Percentiles rank a stretch among this genome's conserved stretches.
Conservation (phyloP, 2,113 vertebrate genomes). For the Stomatorhinus ivindoensis region DNA sequence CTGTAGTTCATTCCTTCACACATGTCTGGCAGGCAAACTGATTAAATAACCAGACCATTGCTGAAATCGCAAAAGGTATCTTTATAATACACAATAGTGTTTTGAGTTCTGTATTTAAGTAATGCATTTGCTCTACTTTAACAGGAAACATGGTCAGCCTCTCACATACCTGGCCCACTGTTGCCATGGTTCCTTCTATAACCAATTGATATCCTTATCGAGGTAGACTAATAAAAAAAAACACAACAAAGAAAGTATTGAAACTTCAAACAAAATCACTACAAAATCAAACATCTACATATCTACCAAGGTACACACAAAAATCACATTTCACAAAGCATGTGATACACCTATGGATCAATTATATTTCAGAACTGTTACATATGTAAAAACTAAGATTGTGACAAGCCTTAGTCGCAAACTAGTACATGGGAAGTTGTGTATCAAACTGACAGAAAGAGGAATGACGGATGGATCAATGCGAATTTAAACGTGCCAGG, state of each 20-base stretch:
- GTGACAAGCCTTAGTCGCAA: not conserved
- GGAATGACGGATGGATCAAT: not conserved
- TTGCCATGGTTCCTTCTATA: not conserved
- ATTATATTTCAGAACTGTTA: not conserved
- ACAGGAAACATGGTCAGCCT: not conserved
- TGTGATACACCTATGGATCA: not conserved
- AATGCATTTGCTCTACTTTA: not conserved
- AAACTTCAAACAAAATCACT: not conserved
- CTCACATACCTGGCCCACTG: constrained; percentile 1
- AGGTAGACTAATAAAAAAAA: not conserved
- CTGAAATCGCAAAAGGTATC: not conserved
- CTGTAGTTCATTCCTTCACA: not conserved
- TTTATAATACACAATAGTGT: not conserved
- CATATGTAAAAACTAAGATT: not conserved
- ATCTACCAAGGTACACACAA: not conserved
- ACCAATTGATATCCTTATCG: not conserved
- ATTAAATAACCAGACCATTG: not conserved
- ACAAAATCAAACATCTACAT: not conserved
- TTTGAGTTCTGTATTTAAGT: not conserved
- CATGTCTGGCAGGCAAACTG: not conserved
- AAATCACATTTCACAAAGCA: not conserved
- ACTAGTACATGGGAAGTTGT: not conserved
- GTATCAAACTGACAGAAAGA: not conserved
- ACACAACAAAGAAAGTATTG: not conserved
- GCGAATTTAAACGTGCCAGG: not conserved